phyloP scores from a whole-genome alignment of 1,140 invertebrate genomes.

The Brachionus calyciflorus region DNA sequence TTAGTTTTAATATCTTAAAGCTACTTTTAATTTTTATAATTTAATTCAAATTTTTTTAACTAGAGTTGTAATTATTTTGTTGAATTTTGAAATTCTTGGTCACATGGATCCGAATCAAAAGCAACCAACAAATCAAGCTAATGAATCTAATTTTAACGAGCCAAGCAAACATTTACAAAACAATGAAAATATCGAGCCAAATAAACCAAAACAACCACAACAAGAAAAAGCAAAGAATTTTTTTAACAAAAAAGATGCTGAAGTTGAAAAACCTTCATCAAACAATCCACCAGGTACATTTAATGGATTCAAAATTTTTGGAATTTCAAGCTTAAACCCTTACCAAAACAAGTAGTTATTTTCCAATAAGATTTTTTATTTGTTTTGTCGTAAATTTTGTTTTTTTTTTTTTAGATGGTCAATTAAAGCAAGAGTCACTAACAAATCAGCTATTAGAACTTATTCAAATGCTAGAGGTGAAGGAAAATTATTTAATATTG shows the following conservation, averaged over 20 bases:
- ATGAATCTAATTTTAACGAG: not conserved
- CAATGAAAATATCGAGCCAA: constrained; percentile 46
- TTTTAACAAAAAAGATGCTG: constrained; percentile 30
- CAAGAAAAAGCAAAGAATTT: not conserved
- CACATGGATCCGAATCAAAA: constrained; percentile 21
- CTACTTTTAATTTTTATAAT: no score
- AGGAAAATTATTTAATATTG: constrained; percentile 88
- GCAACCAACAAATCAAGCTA: not conserved
- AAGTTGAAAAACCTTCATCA: constrained; percentile 7
- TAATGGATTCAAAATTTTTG: constrained; percentile 43
- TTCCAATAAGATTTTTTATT: no score
- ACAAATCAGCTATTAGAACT: constrained; percentile 75
- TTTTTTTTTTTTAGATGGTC: constrained; percentile 70
- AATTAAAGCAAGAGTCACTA: constrained; percentile 82
- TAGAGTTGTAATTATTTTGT: constrained; percentile 43
- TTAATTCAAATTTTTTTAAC: no score
- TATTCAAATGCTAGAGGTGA: constrained; percentile 88
- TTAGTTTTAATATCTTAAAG: not conserved
- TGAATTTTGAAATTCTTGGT: constrained; percentile 44
- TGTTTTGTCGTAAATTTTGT: not conserved
- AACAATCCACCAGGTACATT: constrained; percentile 10
- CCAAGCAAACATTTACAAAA: constrained; percentile 27
- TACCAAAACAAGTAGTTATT: constrained; percentile 42
- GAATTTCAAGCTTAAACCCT: constrained; percentile 41
- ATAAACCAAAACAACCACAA: not conserved